phyloP scores from a whole-genome alignment of 2,113 vertebrate genomes.

The Phylloscopus whistleri region DNA sequence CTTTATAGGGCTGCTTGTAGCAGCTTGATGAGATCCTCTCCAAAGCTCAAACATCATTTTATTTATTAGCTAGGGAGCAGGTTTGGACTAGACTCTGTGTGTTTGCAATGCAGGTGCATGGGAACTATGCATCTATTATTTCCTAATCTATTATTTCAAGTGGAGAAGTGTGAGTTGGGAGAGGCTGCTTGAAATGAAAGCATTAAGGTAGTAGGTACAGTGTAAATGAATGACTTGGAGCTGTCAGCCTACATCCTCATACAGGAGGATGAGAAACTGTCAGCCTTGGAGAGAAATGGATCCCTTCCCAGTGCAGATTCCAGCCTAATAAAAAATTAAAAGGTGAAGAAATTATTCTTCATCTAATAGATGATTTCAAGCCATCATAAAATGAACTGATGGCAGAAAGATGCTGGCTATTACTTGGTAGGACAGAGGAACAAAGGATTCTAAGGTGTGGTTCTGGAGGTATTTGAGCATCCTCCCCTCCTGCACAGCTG shows the following conservation, averaged over 20 bases:
- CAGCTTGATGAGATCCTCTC: background rate
- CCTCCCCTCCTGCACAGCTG: background rate
- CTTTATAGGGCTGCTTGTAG: background rate
- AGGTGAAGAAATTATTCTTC: background rate
- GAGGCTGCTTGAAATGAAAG: background rate
- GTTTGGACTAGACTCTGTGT: background rate
- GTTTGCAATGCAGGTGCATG: background rate
- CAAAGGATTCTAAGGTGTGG: background rate
- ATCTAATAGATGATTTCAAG: background rate
- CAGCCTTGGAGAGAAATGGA: constrained; percentile 5
- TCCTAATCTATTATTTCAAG: background rate
- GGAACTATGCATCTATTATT: background rate
- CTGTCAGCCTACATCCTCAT: background rate
- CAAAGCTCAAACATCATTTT: background rate
- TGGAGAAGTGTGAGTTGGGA: background rate
- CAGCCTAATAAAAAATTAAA: background rate
- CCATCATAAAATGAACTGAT: background rate
- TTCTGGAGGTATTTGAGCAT: background rate
- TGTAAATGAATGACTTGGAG: background rate
- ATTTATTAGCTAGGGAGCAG: background rate
- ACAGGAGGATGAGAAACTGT: background rate
- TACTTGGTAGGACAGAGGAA: background rate
- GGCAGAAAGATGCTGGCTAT: background rate
- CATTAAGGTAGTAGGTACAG: background rate
- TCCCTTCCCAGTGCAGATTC: background rate